These are phyloP conservation scores for Python bivittatus DNA, from an alignment of 2,113 vertebrate genomes.

Conservation along the genomic window DNA sequence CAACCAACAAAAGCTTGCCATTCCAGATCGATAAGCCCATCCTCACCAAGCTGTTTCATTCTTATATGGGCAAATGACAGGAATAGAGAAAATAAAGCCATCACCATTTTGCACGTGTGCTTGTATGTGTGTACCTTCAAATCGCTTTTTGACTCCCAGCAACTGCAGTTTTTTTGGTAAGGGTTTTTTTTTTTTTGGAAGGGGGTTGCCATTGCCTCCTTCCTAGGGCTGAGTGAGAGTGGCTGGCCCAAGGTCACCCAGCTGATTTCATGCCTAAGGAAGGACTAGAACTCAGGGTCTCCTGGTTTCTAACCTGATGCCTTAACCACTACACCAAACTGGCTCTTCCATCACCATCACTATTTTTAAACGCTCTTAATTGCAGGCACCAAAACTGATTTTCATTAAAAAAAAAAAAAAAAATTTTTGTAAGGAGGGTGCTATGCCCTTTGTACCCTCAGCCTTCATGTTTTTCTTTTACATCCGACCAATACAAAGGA, in stretches of 20 bases:
- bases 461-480: neutral
- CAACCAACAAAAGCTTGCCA: neutral
- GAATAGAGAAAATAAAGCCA: neutral
- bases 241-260: neutral
- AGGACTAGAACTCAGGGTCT: neutral
- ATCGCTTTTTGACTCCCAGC: neutral
- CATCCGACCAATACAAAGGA: neutral
- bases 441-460: neutral
- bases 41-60: neutral
- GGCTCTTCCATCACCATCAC: neutral
- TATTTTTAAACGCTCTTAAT: neutral
- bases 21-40: neutral
- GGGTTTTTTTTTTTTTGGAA: neutral
- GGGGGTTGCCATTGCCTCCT: neutral
- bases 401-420: too few species aligned
- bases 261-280: neutral
- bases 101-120: neutral
- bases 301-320: neutral
- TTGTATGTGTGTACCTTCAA: fast-evolving
- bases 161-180: neutral
- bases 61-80: neutral
- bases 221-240: neutral
- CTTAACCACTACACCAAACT: neutral
- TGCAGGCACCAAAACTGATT: neutral
- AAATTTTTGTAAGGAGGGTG: neutral